Percentiles rank a stretch among this genome's conserved stretches.
Conservation (phyloP, 2,888 invertebrate species). For the Patella depressa region DNA sequence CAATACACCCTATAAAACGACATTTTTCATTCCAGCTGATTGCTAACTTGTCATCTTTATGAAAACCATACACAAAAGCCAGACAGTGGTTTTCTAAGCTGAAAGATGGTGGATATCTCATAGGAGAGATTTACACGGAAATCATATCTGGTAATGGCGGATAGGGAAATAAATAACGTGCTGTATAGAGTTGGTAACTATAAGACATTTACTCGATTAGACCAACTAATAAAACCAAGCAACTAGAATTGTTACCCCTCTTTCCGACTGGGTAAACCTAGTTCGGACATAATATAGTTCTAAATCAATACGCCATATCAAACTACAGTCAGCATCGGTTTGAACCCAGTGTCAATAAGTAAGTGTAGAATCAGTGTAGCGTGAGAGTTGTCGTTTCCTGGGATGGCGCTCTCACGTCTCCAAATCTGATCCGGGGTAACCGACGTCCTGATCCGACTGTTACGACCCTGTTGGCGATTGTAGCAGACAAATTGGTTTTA, state of each 20-base stretch:
- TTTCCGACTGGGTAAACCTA: neutral
- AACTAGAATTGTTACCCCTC: neutral
- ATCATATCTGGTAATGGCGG: too few relatives aligned
- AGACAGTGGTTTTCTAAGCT: too few relatives aligned
- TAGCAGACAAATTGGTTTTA: constrained; percentile 9
- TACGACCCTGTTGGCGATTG: neutral
- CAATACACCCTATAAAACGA: neutral
- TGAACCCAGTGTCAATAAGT: constrained; percentile 2
- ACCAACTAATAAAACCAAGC: neutral
- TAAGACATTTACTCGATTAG: too few relatives aligned
- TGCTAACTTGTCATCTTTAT: neutral
- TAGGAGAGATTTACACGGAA: too few relatives aligned
- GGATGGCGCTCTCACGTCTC: neutral
- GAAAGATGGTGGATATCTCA: too few relatives aligned
- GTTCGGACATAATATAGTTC: neutral
- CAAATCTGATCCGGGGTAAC: too few relatives aligned
- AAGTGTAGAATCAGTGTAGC: neutral
- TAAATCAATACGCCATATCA: neutral
- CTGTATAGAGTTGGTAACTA: too few relatives aligned
- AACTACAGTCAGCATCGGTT: neutral
- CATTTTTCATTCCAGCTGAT: neutral
- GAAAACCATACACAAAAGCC: too few relatives aligned
- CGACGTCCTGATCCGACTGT: too few relatives aligned
- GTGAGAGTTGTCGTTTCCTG: neutral
- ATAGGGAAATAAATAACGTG: too few relatives aligned